Evolutionary conservation across 2,888 invertebrate species (phyloP).

Genomic region (Clusia tigrina): DNA sequence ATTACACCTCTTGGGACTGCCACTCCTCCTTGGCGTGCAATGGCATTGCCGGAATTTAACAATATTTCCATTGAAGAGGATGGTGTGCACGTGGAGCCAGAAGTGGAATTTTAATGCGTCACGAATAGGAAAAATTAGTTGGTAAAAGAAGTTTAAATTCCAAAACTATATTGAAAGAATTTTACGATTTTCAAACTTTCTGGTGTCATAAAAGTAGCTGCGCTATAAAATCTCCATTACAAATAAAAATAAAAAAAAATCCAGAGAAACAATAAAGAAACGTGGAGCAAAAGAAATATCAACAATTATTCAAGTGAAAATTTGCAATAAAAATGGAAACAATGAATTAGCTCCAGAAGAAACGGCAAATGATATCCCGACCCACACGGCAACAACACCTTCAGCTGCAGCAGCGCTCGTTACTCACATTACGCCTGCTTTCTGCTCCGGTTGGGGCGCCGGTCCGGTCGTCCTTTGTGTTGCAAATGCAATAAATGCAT

Average conservation of each 20-base stretch:
- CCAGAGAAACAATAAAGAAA: background rate
- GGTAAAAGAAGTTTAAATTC: background rate
- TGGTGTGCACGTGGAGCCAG: too few species aligned
- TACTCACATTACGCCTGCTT: too few species aligned
- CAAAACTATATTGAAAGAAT: background rate
- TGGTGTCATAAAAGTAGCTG: background rate
- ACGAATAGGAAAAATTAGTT: too few species aligned
- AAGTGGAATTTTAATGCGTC: too few species aligned
- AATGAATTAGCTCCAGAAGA: conserved; percentile 40
- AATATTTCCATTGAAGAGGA: too few species aligned
- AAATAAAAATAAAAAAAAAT: background rate
- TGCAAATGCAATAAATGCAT: conserved; percentile 46
- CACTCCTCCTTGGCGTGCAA: too few species aligned
- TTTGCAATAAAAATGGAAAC: conserved; percentile 41
- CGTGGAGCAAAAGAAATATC: conserved; percentile 27
- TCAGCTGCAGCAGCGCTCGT: too few species aligned
- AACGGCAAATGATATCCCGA: too few species aligned
- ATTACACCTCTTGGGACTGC: too few species aligned
- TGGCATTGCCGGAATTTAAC: too few species aligned
- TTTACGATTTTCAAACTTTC: background rate
- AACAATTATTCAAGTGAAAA: conserved; percentile 49
- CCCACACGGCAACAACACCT: background rate
- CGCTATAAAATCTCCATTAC: background rate
- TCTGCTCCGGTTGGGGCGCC: too few species aligned
- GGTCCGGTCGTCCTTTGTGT: background rate